Conservation (phyloP, 2,113 vertebrate species). For the Rhinolophus sinicus region DNA sequence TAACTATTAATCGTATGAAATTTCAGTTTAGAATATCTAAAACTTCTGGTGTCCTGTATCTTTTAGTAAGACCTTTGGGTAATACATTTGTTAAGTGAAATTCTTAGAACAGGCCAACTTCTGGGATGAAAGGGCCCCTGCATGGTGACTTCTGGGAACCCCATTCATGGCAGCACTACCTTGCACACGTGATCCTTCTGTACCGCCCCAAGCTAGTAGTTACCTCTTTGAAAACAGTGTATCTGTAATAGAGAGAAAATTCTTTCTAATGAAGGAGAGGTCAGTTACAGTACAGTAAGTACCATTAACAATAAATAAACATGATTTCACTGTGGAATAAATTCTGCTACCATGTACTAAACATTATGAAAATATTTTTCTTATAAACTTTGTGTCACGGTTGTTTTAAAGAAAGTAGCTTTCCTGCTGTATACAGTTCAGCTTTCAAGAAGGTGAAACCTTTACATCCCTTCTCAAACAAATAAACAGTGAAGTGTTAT, state of each 20-base stretch:
- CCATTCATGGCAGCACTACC: neutral
- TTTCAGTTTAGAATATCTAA: conserved; percentile 26
- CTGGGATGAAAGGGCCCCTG: neutral
- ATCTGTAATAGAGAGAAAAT: neutral
- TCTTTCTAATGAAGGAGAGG: conserved; percentile 24
- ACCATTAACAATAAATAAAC: conserved; percentile 74
- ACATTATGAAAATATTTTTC: conserved; percentile 71
- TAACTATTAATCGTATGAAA: neutral
- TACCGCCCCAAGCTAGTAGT: neutral
- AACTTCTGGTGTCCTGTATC: neutral
- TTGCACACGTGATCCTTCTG: neutral
- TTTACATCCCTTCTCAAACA: conserved; percentile 65
- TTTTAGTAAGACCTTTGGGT: neutral
- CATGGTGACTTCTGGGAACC: neutral
- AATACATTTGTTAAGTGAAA: neutral
- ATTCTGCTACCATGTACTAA: conserved; percentile 71
- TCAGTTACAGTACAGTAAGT: conserved; percentile 24
- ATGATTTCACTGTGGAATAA: conserved; percentile 32
- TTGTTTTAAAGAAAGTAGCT: conserved; percentile 71
- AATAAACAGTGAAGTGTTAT: conserved; percentile 70
- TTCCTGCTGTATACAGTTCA: conserved; percentile 27
- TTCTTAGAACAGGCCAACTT: neutral
- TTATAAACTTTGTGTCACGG: conserved; percentile 74
- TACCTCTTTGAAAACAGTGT: neutral
- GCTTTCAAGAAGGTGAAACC: conserved; percentile 54